These are phyloP conservation scores for Erinaceus europaeus DNA, from an alignment of 2,113 vertebrate genomes.

Conservation along the genomic window DNA sequence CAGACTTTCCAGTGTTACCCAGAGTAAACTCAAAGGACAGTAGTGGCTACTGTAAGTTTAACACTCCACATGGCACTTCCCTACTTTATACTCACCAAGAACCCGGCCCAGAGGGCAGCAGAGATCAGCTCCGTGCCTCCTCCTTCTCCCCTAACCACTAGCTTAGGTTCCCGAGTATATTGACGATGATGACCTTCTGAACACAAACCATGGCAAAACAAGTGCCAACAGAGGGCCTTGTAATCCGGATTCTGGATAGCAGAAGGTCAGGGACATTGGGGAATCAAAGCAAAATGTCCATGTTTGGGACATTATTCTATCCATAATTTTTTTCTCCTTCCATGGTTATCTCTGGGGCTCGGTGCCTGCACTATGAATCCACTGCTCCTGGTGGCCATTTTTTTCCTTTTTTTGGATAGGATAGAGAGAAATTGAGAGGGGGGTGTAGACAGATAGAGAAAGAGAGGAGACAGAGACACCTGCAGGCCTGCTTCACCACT, in stretches of 20 bases:
- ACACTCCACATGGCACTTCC: background rate
- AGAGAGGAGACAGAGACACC: no score
- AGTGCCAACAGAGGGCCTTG: background rate
- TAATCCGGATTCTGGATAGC: background rate
- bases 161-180: background rate
- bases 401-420: no score
- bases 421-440: no score
- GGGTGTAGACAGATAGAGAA: no score
- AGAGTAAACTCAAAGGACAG: constrained; percentile 15
- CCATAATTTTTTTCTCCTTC: no score
- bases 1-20: background rate
- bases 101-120: background rate
- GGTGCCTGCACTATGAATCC: no score
- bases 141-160: background rate
- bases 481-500: no score
- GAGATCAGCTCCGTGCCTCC: background rate
- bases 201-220: background rate
- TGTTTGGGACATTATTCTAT: no score
- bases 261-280: background rate
- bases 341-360: no score
- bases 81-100: background rate
- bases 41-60: background rate
- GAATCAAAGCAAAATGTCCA: no score
- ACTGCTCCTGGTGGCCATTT: no score
- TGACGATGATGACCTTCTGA: background rate